Percentiles rank a stretch among this genome's conserved stretches.
phyloP scores from a whole-genome alignment of 1,140 invertebrate genomes.

The Cyrtorhinus lividipennis region DNA sequence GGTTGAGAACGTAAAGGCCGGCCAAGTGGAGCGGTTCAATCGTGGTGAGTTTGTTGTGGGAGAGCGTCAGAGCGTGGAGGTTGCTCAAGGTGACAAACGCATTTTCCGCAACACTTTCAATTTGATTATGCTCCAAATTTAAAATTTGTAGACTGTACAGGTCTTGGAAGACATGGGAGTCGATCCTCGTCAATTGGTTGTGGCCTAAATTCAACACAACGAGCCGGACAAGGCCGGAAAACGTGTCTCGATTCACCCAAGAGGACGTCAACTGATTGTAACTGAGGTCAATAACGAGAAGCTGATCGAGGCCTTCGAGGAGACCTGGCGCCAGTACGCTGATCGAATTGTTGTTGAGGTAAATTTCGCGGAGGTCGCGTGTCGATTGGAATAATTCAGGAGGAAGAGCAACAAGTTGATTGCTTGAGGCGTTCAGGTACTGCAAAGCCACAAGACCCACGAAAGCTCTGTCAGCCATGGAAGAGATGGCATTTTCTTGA shows the following conservation, averaged over 20 bases:
- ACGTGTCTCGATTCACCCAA: constrained; percentile 64
- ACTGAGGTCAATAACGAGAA: constrained; percentile 62
- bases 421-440: constrained; percentile 60
- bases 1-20: constrained; percentile 53
- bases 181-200: constrained; percentile 54
- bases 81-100: constrained; percentile 59
- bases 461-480: constrained; percentile 54
- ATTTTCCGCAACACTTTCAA: constrained; percentile 51
- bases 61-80: constrained; percentile 57
- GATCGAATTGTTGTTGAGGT: constrained; percentile 66
- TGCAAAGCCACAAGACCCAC: constrained; percentile 47
- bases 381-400: constrained; percentile 55
- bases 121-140: constrained; percentile 58
- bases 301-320: constrained; percentile 54
- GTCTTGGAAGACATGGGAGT: constrained; percentile 55
- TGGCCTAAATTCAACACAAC: constrained; percentile 58
- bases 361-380: constrained; percentile 48
- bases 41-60: constrained; percentile 50
- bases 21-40: constrained; percentile 54
- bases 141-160: constrained; percentile 60
- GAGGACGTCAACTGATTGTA: constrained; percentile 54
- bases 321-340: constrained; percentile 57
- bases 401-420: constrained; percentile 54
- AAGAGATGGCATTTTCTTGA: constrained; percentile 56
- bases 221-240: constrained; percentile 52